A percentile compares a stretch with the other conserved stretches of the same genome.
Conservation (phyloP, 2,888 invertebrate species). For the Megastigmus dorsalis region DNA sequence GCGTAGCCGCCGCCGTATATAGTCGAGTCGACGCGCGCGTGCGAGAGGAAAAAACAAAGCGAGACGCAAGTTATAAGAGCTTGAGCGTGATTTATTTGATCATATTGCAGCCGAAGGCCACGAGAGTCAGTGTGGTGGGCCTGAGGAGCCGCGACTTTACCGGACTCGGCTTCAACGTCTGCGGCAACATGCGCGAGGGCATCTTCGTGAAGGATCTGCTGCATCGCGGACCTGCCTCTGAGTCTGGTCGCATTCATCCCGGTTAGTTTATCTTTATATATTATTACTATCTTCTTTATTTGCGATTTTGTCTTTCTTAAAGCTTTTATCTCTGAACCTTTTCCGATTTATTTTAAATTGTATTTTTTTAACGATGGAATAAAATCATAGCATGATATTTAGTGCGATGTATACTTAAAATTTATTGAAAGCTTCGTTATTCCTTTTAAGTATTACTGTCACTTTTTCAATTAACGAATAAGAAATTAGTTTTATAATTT, state of each 20-base stretch:
- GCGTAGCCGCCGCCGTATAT: background rate
- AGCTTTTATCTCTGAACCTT: too few species aligned
- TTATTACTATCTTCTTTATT: too few species aligned
- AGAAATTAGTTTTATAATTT: too few species aligned
- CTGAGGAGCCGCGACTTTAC: conserved; percentile 91
- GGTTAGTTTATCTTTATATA: too few species aligned
- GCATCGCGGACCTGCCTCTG: conserved; percentile 90
- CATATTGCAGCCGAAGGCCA: conserved; percentile 74
- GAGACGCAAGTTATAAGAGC: conserved; percentile 34
- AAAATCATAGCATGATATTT: too few species aligned
- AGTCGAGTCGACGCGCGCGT: background rate
- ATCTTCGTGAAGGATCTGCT: conserved; percentile 91
- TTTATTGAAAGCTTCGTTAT: too few species aligned
- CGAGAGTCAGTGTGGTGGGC: conserved; percentile 80
- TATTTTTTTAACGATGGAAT: too few species aligned
- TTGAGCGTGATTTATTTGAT: conserved; percentile 51
- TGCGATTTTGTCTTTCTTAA: too few species aligned
- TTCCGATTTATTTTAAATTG: too few species aligned
- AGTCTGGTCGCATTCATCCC: conserved; percentile 86
- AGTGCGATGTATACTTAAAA: too few species aligned
- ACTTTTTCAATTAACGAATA: too few species aligned
- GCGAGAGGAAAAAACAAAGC: conserved; percentile 3
- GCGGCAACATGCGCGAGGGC: conserved; percentile 93
- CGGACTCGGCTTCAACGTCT: conserved; percentile 90
- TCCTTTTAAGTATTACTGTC: too few species aligned